Base-by-base conservation (phyloP, 2,113 vertebrate species). In the Arvicanthis niloticus region DNA sequence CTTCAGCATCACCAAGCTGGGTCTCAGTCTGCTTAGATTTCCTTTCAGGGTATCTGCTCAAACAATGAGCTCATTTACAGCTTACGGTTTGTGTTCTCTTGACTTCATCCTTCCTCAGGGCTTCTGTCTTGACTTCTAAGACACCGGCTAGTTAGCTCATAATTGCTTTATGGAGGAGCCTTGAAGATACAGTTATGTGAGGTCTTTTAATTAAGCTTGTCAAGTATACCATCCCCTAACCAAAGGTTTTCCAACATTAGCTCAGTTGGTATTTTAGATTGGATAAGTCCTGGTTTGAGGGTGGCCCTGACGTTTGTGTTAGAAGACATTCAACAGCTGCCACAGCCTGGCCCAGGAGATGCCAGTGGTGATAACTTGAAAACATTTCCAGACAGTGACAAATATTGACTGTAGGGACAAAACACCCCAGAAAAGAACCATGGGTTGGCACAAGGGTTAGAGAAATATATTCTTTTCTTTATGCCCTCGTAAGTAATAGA, bases 51-150 rank as follows among this genome's bases (percentile, higher is more conserved):
- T 29, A 24, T 78, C 48, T 51, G 10, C 37, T 76, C 65, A 16
- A 70, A 76, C 16, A 26, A 12, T 53, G 48, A 91, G 42, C 34
- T 31, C n/a, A 77, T 72, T 31, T 29, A 34, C 24, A 91, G 60
- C 34, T 11, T 12, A 22, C 67, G n/a, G 45, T 40, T 78, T 73
- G 51, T 60, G 34, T 68, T 80, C 17, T 51, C 67, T n/a, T 68
- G 51, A 51, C 68, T 80, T 85, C 70, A 58, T 34, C 62, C 40
- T 31, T 45, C 91, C 78, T 92, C 40, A 9, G 24, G 17, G 37
- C 67, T 81, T 11, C n/a, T 72, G 37, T 65, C 82, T 94, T 60
- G 91, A 56, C 51, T 67, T 65, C 94, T 84, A 76, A 75, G 67
- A 56, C 34, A 42, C 40, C 40, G 3, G 11, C 70, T 58, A 24